Percentiles rank a stretch among this genome's conserved stretches.
These are phyloP conservation scores for Heliangelus exortis DNA, from an alignment of 2,797 vertebrate species.

Conservation along the genomic window DNA sequence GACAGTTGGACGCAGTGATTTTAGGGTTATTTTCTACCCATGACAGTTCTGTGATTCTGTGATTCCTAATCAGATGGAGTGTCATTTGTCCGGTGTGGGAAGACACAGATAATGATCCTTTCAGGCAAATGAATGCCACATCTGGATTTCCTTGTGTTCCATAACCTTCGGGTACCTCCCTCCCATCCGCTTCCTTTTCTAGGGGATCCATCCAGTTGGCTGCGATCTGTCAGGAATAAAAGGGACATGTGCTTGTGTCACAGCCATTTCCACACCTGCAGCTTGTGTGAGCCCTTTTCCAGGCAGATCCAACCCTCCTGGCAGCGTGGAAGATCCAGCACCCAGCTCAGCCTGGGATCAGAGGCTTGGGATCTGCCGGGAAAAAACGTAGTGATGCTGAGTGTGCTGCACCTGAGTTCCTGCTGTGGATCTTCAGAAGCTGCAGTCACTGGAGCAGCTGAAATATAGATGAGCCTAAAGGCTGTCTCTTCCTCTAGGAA, in stretches of 20 bases:
- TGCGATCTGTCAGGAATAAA: not conserved
- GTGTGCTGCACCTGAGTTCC: not conserved
- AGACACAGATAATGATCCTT: not conserved
- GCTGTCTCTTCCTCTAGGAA: not conserved
- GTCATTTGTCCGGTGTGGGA: not conserved
- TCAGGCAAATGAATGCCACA: not conserved
- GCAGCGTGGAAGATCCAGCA: not conserved
- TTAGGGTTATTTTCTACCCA: no score
- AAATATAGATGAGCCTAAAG: constrained; percentile 62
- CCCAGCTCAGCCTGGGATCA: not conserved
- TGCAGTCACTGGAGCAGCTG: not conserved
- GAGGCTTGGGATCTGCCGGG: not conserved
- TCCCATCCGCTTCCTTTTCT: not conserved
- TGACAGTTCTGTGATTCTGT: no score
- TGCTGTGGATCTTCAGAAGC: not conserved
- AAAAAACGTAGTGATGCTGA: fast-evolving
- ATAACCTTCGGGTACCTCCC: not conserved
- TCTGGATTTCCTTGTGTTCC: constrained; percentile 32
- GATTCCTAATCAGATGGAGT: not conserved
- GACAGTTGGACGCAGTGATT: no score
- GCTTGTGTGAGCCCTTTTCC: not conserved
- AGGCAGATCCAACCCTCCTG: not conserved
- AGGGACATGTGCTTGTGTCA: not conserved
- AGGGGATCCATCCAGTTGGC: not conserved
- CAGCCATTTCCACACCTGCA: not conserved